phyloP scores from a whole-genome alignment of 2,113 vertebrate genomes.

The Baryphthengus martii region DNA sequence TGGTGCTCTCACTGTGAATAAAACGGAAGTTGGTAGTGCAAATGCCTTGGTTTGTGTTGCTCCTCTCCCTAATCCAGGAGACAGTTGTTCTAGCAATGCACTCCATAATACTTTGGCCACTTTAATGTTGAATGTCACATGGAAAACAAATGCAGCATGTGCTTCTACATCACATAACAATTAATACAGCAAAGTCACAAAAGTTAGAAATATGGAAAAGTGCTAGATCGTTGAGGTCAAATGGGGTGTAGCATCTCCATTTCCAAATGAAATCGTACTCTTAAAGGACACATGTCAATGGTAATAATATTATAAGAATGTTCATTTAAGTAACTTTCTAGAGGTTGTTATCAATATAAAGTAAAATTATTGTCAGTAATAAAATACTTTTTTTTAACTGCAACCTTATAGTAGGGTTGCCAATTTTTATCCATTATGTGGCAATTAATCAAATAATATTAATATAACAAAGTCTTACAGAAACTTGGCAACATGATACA shows the following conservation, averaged over 20 bases:
- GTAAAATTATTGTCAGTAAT: not conserved
- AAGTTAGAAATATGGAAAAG: not conserved
- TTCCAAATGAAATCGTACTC: not conserved
- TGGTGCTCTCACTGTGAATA: not conserved
- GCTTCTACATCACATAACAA: not conserved
- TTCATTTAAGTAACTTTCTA: slow-evolving; percentile 26
- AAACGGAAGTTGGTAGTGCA: not conserved
- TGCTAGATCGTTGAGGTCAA: not conserved
- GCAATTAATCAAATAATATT: slow-evolving; percentile 30
- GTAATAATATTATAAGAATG: not conserved
- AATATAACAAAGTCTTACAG: not conserved
- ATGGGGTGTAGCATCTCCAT: not conserved
- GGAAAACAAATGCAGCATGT: not conserved
- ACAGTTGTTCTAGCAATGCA: not conserved
- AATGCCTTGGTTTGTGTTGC: not conserved
- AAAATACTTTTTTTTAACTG: slow-evolving; percentile 21
- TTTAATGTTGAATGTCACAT: not conserved
- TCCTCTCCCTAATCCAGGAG: not conserved
- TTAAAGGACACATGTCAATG: not conserved
- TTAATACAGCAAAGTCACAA: not conserved
- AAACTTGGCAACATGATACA: slow-evolving; percentile 18
- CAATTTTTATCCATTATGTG: not conserved
- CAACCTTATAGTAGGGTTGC: not conserved
- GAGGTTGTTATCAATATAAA: not conserved
- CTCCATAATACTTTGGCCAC: not conserved